Base-by-base conservation (phyloP, 1,140 invertebrate species). In the Copidosoma floridanum region DNA sequence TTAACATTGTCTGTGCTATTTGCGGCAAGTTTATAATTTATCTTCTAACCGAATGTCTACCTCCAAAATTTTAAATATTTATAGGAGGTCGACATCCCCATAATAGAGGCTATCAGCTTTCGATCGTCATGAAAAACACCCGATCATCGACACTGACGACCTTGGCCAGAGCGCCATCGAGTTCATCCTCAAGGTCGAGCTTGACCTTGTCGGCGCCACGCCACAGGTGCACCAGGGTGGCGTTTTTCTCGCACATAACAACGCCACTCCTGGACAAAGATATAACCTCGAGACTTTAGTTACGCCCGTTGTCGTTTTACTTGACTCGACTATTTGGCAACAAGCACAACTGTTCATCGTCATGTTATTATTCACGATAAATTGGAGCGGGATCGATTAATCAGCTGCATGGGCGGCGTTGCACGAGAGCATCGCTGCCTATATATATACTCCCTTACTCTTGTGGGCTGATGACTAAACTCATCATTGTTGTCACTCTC, bases 81-180 rank as follows among this genome's bases (percentile, higher is more conserved):
- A n/a, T n/a, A n/a, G n/a, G n/a, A n/a, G n/a, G n/a, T n/a, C 50
- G 8, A 75, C 69, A 44, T 70, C 62, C 7, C 76, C 78, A 57
- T 74, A 64, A 40, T 79, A 81, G 16, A 82, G 47, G 61, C 65
- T 66, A 27, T 65, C 65, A 16, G 70, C 68, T 20, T 71, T 77
- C n/a, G n/a, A n/a, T n/a, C 16, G 78, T 79, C 14, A 64, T 58
- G 32, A 79, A 51, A 57, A 81, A 81, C 47, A 82, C 59, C 29
- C 68, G 57, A 55, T 78, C 66, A 18, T 71, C 66, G 10, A 77
- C 57, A 23, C 68, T 70, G 38, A 73, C 68, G 35, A 81, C 41
- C 57, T 72, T 80, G 43, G 54, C 67, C 43, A 79, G 65, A n/a
- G 63, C 58, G 18, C 76, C 72, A 59, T 71, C 76, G 5, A 71